Evolutionary conservation across 2,888 invertebrate species (phyloP).

Genomic region (Ctenicera cuprea): DNA sequence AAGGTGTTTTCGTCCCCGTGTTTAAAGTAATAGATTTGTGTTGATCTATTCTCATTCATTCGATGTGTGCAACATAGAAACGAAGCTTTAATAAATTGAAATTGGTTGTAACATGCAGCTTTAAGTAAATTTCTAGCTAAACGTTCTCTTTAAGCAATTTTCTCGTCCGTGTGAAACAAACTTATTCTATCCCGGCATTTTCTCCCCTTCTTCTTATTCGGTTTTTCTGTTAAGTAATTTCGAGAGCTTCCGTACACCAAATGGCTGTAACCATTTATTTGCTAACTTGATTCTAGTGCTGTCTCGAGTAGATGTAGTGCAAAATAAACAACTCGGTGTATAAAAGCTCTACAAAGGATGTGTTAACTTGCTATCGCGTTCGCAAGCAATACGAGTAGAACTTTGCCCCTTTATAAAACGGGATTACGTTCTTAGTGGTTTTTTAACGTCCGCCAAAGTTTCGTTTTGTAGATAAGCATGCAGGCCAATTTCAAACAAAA

Average conservation of each 20-base stretch:
- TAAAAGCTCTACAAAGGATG: neutral
- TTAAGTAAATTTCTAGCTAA: neutral
- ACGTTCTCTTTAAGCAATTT: neutral
- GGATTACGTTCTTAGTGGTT: too few species aligned
- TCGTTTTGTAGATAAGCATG: too few species aligned
- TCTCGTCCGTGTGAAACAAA: conserved; percentile 6
- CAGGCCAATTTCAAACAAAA: too few species aligned
- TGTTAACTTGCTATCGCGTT: neutral
- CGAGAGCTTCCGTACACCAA: conserved; percentile 31
- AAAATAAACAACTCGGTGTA: conserved; percentile 29
- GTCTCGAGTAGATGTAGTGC: conserved; percentile 12
- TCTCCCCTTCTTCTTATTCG: conserved; percentile 21
- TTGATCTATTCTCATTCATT: too few species aligned
- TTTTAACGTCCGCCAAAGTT: too few species aligned
- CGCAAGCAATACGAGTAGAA: neutral
- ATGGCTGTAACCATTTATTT: conserved; percentile 38
- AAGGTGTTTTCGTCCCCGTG: too few species aligned
- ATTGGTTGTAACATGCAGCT: too few species aligned
- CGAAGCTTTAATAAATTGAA: too few species aligned
- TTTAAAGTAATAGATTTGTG: too few species aligned
- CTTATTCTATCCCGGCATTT: conserved; percentile 18
- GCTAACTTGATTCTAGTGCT: conserved; percentile 30
- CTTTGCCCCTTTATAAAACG: too few species aligned
- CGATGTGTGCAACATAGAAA: too few species aligned
- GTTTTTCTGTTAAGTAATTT: conserved; percentile 32